Base-by-base conservation (phyloP, 2,888 invertebrate genomes). In the Smittia sp. region DNA sequence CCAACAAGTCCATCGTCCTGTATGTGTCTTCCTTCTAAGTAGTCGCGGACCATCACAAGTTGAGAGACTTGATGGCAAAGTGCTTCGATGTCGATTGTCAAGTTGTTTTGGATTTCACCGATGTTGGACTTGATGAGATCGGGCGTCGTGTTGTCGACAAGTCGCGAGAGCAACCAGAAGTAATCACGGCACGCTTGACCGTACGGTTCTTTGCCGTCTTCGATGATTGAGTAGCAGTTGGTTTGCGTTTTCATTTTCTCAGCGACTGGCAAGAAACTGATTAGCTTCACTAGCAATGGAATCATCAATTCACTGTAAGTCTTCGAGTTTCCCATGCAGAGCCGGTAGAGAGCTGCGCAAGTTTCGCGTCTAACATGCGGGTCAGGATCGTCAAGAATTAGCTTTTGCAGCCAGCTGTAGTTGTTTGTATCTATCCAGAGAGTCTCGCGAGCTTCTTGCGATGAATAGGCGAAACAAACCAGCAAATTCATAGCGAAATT, bases 161-260 rank as follows among this genome's bases (percentile, higher is more conserved):
- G 85, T 38, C 95, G 86, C 76, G 95, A 93, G 13, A 95, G 86
- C 1, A 96, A 85, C 95, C 96, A 96, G 81, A 96, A 96, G 81
- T 95, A 97, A 80, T 97, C 96, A 6, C 95, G 85, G 79, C 96
- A 96, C 0, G 96, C 96, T 0, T 96, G 95, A 0, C 96, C 96
- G 79, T 94, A 96, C 0, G 95, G 94, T 79, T 96, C 96, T 79
- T 96, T 94, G n/a, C 93, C 93, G 80, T 92, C 91, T 77, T 91
- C 90, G 83, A 77, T 79, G 83, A 76, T 78, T 83, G 74, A 75
- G 80, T 75, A 75, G 78, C 27, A 76, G 75, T 63, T 84, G 11
- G 65, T 65, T 77, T 84, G 84, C 9, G 90, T 89, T 39, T 91
- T 87, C 91, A 96, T 94, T 77, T 90, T 88, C 76, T 95, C 92